Evolutionary conservation across 2,888 invertebrate species (phyloP).

Genomic region (Cryptocheilus praepositus): DNA sequence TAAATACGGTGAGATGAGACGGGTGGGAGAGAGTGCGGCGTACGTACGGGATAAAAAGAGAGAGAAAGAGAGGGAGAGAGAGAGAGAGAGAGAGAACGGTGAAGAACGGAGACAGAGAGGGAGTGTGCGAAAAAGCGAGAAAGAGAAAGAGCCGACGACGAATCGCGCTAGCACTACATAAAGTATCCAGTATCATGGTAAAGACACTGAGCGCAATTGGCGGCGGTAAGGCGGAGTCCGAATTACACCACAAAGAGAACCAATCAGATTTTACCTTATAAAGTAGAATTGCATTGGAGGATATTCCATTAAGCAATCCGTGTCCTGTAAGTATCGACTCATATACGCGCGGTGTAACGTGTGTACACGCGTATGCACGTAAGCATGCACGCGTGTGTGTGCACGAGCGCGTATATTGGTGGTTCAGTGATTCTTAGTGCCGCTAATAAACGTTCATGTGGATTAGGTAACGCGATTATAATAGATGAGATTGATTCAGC

Average conservation of each 20-base stretch:
- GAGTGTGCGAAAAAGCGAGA: constrained; percentile 32
- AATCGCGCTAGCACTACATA: constrained; percentile 51
- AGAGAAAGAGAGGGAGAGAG: too few relatives aligned
- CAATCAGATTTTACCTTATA: constrained; percentile 74
- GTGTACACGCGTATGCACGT: constrained; percentile 39
- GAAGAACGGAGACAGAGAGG: constrained; percentile 29
- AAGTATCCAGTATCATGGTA: constrained; percentile 64
- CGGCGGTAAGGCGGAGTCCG: constrained; percentile 70
- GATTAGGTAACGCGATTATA: too few relatives aligned
- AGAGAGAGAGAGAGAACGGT: constrained; percentile 5
- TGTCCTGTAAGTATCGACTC: constrained; percentile 66
- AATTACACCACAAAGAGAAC: constrained; percentile 72
- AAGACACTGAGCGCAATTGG: constrained; percentile 72
- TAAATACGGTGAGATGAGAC: constrained; percentile 36
- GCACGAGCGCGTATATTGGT: constrained; percentile 11
- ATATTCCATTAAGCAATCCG: constrained; percentile 74
- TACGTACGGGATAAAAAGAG: neutral
- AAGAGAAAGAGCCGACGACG: constrained; percentile 37
- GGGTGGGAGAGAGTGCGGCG: constrained; percentile 9
- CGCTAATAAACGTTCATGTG: neutral
- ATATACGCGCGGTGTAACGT: neutral
- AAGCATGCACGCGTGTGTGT: constrained; percentile 39
- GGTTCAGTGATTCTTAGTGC: neutral
- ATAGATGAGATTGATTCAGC: too few relatives aligned
- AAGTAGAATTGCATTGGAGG: constrained; percentile 71